Evolutionary conservation across 2,113 vertebrate genomes (phyloP).

Genomic region (Corvus cornix): DNA sequence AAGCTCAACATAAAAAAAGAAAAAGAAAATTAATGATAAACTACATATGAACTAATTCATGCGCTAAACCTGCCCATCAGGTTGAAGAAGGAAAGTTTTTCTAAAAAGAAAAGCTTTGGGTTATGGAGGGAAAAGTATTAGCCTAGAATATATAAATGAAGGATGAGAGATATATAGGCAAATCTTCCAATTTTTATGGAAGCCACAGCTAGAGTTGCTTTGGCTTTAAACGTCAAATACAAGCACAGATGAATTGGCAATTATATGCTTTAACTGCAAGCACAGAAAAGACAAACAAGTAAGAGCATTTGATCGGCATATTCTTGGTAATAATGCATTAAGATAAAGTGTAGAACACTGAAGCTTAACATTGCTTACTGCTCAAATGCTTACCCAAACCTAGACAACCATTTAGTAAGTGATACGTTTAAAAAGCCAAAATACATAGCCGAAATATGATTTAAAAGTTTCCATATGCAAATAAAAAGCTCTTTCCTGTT

Average conservation of each 20-base stretch:
- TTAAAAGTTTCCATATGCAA: background rate
- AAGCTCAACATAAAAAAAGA: background rate
- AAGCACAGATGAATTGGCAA: background rate
- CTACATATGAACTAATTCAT: background rate
- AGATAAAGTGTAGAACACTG: background rate
- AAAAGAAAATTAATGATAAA: background rate
- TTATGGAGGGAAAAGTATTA: background rate
- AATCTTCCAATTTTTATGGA: background rate
- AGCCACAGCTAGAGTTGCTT: background rate
- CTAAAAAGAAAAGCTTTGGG: background rate
- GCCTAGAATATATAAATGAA: background rate
- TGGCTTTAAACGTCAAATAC: background rate
- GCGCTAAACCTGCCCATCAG: background rate
- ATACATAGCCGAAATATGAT: background rate
- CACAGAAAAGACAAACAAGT: background rate
- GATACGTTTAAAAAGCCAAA: background rate
- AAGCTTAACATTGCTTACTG: background rate
- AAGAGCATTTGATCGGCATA: background rate
- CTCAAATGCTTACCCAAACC: background rate
- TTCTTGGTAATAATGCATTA: background rate
- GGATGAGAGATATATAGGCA: background rate
- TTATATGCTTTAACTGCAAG: background rate
- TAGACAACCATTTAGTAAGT: background rate
- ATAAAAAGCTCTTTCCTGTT: background rate
- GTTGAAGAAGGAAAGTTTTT: background rate